Base-by-base conservation (phyloP, 2,797 vertebrate genomes). In the Schizothorax lantsangensis region DNA sequence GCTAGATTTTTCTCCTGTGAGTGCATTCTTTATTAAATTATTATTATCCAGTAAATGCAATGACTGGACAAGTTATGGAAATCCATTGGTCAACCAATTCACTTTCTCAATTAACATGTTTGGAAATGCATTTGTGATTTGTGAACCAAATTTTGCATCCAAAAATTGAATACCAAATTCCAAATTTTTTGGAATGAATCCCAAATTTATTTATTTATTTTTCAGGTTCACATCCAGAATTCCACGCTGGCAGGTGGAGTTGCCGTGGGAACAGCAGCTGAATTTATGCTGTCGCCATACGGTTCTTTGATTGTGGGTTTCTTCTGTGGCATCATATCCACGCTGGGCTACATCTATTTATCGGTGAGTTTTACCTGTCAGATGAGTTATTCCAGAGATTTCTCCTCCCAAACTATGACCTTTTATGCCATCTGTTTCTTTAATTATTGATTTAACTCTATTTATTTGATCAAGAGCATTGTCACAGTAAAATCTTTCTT, bases 171-270 rank as follows among this genome's bases (percentile, higher is more conserved):
- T 57, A 30, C 30, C 36, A 36, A 5, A 40, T 71, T 9, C 26
- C 19, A 33, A 5, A 21, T 71, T 9, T 10, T 2, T 33, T 5
- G 2, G 1, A 33, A 17, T 30, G 1, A 30, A 15, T 30, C 10
- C 5, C 21, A 3, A n/a, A 9, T 43, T 62, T 17, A 2, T 54
- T 54, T 0, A 2, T 21, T n/a, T 62, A 75, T 59, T 0, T 4
- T 26, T 38, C 93, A 99, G 98, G 98, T 99, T 45, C 98, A 99
- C 92, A 97, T 99, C 90, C 98, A 99, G 95, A 99, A 99, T 0
- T 95, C 98, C 62, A 99, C 98, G 0, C 95, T 99, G 26, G 98
- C 98, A 0, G 98, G 98, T 0, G 98, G 98, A 0, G 98, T 99
- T 81, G 98, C 97, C 0, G 97, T 98, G 87, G 98, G 98, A 89